These are phyloP conservation scores for Sebastes melanostomus DNA, from an alignment of 2,797 vertebrate genomes.

Conservation along the genomic window DNA sequence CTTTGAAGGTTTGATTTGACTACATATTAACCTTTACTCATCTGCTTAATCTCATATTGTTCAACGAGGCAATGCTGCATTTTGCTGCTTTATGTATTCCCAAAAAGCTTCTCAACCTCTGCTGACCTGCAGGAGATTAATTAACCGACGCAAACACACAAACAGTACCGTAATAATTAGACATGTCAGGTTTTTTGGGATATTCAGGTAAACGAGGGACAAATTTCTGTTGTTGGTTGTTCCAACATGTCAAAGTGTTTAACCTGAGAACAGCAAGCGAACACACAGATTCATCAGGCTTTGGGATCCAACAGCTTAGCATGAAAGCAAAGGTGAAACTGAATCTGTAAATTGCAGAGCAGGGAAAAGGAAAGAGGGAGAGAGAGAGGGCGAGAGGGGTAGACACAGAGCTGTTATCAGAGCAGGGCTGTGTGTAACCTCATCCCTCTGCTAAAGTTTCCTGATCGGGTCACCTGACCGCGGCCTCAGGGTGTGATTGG, in stretches of 20 bases:
- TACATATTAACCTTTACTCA: not conserved
- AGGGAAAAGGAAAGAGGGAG: slow-evolving; percentile 82
- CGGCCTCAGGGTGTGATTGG: slow-evolving; percentile 85
- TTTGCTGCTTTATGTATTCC: not conserved
- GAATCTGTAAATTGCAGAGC: slow-evolving; percentile 99
- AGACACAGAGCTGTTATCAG: slow-evolving; percentile 94
- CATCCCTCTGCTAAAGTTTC: slow-evolving; percentile 94
- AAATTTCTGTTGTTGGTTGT: slow-evolving; percentile 5
- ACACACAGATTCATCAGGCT: slow-evolving; percentile 84
- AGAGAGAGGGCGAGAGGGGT: slow-evolving; percentile 45
- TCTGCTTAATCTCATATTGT: not conserved
- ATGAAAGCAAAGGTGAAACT: slow-evolving; percentile 98
- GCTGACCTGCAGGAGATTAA: not conserved
- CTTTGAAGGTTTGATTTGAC: not conserved
- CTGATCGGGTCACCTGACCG: slow-evolving; percentile 93
- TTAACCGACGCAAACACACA: not conserved
- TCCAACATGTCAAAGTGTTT: slow-evolving; percentile 47
- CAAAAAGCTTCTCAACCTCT: not conserved
- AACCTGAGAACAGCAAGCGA: slow-evolving; percentile 43
- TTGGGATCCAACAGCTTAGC: slow-evolving; percentile 89
- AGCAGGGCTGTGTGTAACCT: slow-evolving; percentile 91
- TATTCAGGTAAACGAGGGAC: not conserved
- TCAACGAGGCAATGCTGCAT: not conserved
- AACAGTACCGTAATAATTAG: not conserved
- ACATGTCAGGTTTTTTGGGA: not conserved